Evolutionary conservation across 2,888 invertebrate genomes (phyloP).

Genomic region (Eudasyphora cyanicolor): DNA sequence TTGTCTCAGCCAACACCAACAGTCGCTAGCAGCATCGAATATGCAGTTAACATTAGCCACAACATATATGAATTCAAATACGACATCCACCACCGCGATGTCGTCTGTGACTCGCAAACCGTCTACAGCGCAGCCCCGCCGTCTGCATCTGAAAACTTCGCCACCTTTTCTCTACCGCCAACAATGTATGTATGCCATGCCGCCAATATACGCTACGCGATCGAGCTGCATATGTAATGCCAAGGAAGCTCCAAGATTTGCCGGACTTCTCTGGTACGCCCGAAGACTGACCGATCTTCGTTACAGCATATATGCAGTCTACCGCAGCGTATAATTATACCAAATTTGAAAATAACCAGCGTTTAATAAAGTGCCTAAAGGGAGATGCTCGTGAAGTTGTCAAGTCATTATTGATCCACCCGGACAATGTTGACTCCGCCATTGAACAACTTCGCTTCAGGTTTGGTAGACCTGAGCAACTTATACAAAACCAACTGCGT

Average conservation of each 20-base stretch:
- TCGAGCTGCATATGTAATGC: not conserved
- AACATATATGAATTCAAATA: too few relatives aligned
- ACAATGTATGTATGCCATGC: not conserved
- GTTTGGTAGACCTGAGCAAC: too few relatives aligned
- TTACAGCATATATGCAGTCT: slow-evolving; percentile 39
- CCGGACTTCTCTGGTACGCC: slow-evolving; percentile 50
- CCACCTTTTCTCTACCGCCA: not conserved
- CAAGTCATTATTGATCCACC: too few relatives aligned
- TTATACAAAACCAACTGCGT: too few relatives aligned
- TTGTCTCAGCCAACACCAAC: not conserved
- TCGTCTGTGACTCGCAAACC: too few relatives aligned
- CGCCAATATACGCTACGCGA: not conserved
- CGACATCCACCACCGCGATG: too few relatives aligned
- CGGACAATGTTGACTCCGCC: slow-evolving; percentile 32
- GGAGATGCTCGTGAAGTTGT: slow-evolving; percentile 46
- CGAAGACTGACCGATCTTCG: slow-evolving; percentile 59
- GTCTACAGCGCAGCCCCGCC: not conserved
- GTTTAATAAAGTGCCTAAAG: slow-evolving; percentile 42
- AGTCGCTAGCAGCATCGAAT: not conserved
- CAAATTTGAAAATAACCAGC: slow-evolving; percentile 54
- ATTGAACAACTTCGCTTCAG: slow-evolving; percentile 48
- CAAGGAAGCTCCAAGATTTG: slow-evolving; percentile 49
- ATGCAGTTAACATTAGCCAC: too few relatives aligned
- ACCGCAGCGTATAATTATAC: slow-evolving; percentile 43
- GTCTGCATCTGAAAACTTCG: not conserved